A percentile compares a stretch with the other conserved stretches of the same genome.
Conservation (phyloP, 2,113 vertebrate species). For the Balaeniceps rex region DNA sequence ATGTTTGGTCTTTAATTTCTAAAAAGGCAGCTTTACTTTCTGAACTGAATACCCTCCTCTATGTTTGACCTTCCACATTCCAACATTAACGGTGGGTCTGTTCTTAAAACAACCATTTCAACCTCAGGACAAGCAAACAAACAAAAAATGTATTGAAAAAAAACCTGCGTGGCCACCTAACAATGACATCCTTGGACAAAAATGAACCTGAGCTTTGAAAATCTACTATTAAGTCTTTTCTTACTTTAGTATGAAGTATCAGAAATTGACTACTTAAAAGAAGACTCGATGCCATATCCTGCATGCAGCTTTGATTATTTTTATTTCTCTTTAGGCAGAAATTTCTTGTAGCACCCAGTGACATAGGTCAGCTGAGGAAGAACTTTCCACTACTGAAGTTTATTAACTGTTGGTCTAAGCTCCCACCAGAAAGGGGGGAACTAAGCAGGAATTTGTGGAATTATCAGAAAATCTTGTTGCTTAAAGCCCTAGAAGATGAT, state of each 20-base stretch:
- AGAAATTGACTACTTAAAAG: background rate
- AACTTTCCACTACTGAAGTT: background rate
- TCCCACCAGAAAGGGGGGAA: background rate
- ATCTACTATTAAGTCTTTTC: background rate
- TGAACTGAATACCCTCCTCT: background rate
- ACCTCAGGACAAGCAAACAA: background rate
- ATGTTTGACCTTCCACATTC: background rate
- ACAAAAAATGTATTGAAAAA: background rate
- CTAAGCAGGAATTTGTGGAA: background rate
- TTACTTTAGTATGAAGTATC: background rate
- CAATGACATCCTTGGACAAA: background rate
- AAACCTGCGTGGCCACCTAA: background rate
- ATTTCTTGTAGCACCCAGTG: background rate
- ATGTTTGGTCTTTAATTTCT: constrained; percentile 41
- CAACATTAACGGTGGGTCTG: background rate
- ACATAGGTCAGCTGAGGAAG: background rate
- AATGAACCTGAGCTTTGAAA: background rate
- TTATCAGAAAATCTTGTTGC: background rate
- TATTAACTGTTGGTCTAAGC: background rate
- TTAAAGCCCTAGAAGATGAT: background rate
- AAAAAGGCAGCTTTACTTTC: constrained; percentile 17
- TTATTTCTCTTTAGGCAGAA: background rate
- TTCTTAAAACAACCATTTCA: background rate
- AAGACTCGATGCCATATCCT: rapidly evolving
- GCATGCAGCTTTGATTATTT: background rate